These are phyloP conservation scores for Mimachlamys varia DNA, from an alignment of 2,888 invertebrate species.

Conservation along the genomic window DNA sequence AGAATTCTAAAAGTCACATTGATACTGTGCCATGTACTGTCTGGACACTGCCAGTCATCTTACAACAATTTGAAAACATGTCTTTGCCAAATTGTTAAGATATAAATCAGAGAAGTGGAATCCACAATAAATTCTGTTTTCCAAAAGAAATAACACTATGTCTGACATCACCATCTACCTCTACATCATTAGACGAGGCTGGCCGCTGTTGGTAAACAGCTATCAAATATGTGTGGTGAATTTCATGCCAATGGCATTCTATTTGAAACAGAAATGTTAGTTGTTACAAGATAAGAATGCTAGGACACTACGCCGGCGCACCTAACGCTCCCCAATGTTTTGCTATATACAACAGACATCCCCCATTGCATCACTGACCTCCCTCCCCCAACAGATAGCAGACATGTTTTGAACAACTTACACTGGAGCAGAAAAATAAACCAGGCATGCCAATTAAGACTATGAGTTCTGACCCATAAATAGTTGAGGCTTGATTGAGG, in stretches of 20 bases:
- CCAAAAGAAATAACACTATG: not conserved
- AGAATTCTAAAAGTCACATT: not conserved
- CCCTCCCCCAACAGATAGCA: not conserved
- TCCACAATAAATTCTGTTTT: not conserved
- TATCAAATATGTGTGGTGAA: not conserved
- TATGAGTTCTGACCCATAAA: not conserved
- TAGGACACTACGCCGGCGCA: not conserved
- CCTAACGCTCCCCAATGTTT: not conserved
- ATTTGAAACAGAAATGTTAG: not conserved
- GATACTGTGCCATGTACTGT: not conserved
- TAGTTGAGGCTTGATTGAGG: not conserved
- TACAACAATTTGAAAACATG: not conserved
- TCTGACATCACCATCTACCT: not conserved
- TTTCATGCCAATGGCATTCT: not conserved
- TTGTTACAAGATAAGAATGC: not conserved
- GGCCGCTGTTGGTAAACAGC: not conserved
- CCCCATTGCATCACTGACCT: not conserved
- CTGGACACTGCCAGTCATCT: not conserved
- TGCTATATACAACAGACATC: not conserved
- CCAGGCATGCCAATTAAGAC: not conserved
- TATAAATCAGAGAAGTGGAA: not conserved
- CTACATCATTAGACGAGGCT: not conserved
- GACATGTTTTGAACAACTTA: not conserved
- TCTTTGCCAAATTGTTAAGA: not conserved
- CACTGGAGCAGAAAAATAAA: not conserved